Conservation (phyloP, 2,113 vertebrate genomes). For the Apodemus speciosus region DNA sequence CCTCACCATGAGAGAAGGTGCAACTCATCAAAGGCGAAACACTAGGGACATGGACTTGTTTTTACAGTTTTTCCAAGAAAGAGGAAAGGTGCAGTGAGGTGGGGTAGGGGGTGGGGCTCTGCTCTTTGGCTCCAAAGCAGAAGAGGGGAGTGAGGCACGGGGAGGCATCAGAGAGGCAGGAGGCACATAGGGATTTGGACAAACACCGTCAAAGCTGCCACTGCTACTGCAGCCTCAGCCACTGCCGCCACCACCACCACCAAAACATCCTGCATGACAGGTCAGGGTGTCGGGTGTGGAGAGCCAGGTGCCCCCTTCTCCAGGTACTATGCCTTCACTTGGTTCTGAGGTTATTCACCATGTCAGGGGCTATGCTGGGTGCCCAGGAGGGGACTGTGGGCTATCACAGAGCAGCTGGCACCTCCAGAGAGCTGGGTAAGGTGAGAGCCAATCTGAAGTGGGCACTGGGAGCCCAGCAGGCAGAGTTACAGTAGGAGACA, state of each 20-base stretch:
- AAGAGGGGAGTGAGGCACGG: too few species aligned
- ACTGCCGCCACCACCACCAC: too few species aligned
- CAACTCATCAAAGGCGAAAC: background rate
- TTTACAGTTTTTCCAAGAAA: background rate
- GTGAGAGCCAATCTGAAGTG: background rate
- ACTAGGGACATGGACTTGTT: background rate
- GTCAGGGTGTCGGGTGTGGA: accelerated
- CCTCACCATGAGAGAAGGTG: background rate
- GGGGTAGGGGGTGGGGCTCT: background rate
- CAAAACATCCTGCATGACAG: background rate
- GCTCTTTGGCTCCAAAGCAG: background rate
- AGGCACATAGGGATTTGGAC: background rate
- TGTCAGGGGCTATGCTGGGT: background rate
- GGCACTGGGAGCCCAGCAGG: too few species aligned
- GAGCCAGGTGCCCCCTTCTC: background rate
- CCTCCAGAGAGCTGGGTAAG: background rate
- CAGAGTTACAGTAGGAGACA: background rate
- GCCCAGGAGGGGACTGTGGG: background rate
- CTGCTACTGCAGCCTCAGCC: too few species aligned
- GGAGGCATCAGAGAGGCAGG: background rate
- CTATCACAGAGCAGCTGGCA: too few species aligned
- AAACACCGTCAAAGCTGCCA: background rate
- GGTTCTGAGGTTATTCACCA: background rate
- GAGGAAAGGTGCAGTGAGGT: background rate
- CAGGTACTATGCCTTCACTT: background rate